Evolutionary conservation across 2,888 invertebrate species (phyloP), one percentile per base, ranked within the genome.

Genomic region (Ochlodes sylvanus): DNA sequence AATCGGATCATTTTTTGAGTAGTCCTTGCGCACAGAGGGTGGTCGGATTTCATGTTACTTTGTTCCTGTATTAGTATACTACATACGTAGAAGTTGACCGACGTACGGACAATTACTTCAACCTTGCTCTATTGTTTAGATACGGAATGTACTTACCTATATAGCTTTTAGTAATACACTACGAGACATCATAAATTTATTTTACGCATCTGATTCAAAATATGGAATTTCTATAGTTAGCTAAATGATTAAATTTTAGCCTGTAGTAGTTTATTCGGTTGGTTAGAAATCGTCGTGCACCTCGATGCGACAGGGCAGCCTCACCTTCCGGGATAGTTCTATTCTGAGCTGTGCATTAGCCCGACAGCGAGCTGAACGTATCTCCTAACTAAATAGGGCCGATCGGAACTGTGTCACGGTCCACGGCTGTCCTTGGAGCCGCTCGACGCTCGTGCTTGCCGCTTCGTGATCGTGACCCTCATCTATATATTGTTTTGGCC

Each of bases 71-170:
- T 9, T 3, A 38, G 38, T 34, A 15, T 15, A 44, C 42, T n/a
- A 7, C 7, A 15, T 17, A 12, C 0, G 2, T 17, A 47, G 15
- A 27, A 27, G 27, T 27, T 47, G 44, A 17, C 44, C 7, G 44
- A 7, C 15, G 15, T 38, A 38, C 38, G 12, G 12, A 15, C 86
- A 87, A 91, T 90, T 89, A 82, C 79, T 89, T 85, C 80, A 83
- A 79, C 90, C 90, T 90, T 90, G 90, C 86, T 79, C 79, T 82
- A 87, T 83, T 77, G 86, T 89, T 87, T 79, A 80, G 72, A 55
- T 69, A 69, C 55, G 69, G 65, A 73, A 52, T 42, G 52, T 52
- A 9, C 12, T 3, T 5, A 34, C 7, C 7, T 34, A 34, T 34
- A 7, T 38, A 10, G 14, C 42, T 14, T 42, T 42, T 14, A 14